Percentiles rank a stretch among this genome's conserved stretches.
phyloP scores from a whole-genome alignment of 1,140 invertebrate genomes.

The Tetramorium simillimum region DNA sequence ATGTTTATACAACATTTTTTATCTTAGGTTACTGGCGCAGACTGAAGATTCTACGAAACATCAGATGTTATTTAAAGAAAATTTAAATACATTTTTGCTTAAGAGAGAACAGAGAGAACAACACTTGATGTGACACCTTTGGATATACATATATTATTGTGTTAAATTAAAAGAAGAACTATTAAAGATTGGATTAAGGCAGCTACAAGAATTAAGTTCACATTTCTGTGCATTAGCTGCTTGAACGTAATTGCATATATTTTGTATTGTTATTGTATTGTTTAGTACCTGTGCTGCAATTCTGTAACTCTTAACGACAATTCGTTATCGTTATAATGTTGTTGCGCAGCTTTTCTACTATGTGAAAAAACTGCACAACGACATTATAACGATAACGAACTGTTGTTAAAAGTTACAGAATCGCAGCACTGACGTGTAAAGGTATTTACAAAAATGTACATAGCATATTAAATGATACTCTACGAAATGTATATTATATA shows the following conservation, averaged over 20 bases:
- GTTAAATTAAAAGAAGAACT: constrained; percentile 73
- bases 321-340: too few species aligned
- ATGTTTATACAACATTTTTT: constrained; percentile 49
- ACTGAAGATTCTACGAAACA: constrained; percentile 62
- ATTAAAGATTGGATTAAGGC: constrained; percentile 75
- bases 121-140: constrained; percentile 65
- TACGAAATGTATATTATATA: not conserved
- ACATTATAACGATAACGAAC: too few species aligned
- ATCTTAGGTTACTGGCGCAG: constrained; percentile 69
- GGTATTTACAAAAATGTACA: not conserved
- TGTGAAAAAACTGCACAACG: too few species aligned
- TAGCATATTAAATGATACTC: not conserved
- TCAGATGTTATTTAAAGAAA: constrained; percentile 69
- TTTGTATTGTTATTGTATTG: not conserved
- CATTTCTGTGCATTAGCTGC: constrained; percentile 77
- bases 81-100: constrained; percentile 73
- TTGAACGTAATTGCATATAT: constrained; percentile 46
- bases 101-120: constrained; percentile 10
- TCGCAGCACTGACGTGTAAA: too few species aligned
- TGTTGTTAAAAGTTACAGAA: too few species aligned
- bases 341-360: too few species aligned
- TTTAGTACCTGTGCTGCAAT: too few species aligned
- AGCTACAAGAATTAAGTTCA: constrained; percentile 79
- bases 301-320: too few species aligned
- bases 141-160: constrained; percentile 81